Conservation (phyloP, 2,113 vertebrate species). For the Calidris pugnax region DNA sequence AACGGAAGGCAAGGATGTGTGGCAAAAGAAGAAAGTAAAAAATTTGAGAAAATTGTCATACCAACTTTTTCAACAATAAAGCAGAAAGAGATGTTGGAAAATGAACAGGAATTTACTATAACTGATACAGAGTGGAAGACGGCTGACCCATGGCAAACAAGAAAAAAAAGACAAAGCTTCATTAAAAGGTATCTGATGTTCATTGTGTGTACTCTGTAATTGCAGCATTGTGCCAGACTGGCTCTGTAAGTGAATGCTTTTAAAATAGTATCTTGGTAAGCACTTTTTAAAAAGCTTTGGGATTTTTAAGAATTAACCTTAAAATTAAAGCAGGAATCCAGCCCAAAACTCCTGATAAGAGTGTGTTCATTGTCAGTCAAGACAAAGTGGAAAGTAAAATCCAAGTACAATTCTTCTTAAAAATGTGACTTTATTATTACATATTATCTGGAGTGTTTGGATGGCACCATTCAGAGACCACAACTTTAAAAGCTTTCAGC, state of each 20-base stretch:
- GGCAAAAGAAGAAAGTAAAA: background rate
- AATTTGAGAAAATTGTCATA: background rate
- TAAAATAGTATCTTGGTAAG: background rate
- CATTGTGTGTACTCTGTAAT: background rate
- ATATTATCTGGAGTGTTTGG: background rate
- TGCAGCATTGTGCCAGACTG: background rate
- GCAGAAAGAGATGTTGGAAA: background rate
- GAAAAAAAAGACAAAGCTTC: background rate
- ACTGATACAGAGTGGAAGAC: background rate
- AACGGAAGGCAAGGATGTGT: slow-evolving; percentile 21
- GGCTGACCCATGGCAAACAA: background rate
- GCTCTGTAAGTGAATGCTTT: background rate
- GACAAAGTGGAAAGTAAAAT: background rate
- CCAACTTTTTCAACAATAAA: background rate
- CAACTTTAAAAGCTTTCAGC: background rate
- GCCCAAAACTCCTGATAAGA: background rate
- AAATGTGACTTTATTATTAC: background rate
- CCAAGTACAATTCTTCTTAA: background rate
- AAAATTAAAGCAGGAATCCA: background rate
- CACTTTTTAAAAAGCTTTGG: background rate
- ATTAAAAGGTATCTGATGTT: slow-evolving; percentile 51
- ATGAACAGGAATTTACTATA: background rate
- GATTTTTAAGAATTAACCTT: background rate
- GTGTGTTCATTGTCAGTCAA: background rate
- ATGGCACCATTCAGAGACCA: background rate